Percentiles rank a stretch among this genome's conserved stretches.
Evolutionary conservation across 2,888 invertebrate species (phyloP).

Genomic region (Melinaea menophilus): DNA sequence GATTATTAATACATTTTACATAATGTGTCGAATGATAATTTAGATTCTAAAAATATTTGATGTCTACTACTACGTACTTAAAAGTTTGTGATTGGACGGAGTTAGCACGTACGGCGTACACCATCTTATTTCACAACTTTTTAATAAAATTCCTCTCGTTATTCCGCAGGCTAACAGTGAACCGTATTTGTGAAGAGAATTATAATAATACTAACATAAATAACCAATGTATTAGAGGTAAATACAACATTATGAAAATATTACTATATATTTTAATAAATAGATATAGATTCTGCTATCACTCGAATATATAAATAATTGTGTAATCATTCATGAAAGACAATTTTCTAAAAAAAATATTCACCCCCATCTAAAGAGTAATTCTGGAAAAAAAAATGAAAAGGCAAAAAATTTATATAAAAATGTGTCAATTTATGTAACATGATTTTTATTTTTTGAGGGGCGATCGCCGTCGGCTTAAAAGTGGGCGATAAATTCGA

Average conservation of each 20-base stretch:
- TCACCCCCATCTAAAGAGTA: no score
- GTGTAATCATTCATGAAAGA: no score
- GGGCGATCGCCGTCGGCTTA: constrained; percentile 50
- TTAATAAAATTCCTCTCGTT: constrained; percentile 71
- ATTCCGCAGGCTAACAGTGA: constrained; percentile 60
- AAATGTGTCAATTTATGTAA: neutral
- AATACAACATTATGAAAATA: no score
- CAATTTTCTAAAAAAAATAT: no score
- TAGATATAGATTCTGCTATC: no score
- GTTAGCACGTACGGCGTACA: constrained; percentile 50
- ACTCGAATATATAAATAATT: no score
- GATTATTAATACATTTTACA: no score
- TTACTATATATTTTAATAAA: no score
- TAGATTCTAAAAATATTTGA: no score
- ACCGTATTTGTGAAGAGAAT: constrained; percentile 58
- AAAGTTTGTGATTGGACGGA: constrained; percentile 66
- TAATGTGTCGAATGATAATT: no score
- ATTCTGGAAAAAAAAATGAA: neutral
- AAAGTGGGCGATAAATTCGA: constrained; percentile 68
- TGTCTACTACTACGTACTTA: constrained; percentile 35
- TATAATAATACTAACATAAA: constrained; percentile 24
- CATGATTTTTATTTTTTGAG: constrained; percentile 26
- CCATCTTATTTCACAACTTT: constrained; percentile 72
- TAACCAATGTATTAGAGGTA: neutral
- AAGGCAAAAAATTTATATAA: constrained; percentile 3